Evolutionary conservation across 2,888 invertebrate species (phyloP).

Genomic region (Biston stratarius): DNA sequence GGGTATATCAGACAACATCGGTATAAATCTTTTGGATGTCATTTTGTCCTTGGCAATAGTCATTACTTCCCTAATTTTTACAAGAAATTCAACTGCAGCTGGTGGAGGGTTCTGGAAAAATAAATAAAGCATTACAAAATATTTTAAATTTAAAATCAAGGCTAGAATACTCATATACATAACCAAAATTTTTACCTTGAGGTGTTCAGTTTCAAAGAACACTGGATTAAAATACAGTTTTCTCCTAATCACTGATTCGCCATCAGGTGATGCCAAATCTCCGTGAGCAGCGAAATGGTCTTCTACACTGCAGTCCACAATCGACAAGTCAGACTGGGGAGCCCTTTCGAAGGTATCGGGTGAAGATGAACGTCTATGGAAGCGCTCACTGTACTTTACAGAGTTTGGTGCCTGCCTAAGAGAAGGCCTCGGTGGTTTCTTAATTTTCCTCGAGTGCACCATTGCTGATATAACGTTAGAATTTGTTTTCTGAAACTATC

Average conservation of each 20-base stretch:
- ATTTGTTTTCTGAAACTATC: slow-evolving; percentile 74
- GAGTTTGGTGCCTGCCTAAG: slow-evolving; percentile 63
- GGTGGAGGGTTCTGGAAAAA: slow-evolving; percentile 92
- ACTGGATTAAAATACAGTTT: slow-evolving; percentile 96
- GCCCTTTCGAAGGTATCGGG: slow-evolving; percentile 78
- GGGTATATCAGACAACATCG: slow-evolving; percentile 91
- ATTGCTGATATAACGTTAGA: slow-evolving; percentile 76
- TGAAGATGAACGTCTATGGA: slow-evolving; percentile 74
- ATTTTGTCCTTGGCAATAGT: slow-evolving; percentile 95
- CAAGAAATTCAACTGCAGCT: slow-evolving; percentile 95
- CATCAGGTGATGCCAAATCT: slow-evolving; percentile 68
- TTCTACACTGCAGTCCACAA: slow-evolving; percentile 75
- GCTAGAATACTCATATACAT: not conserved
- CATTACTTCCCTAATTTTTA: slow-evolving; percentile 96
- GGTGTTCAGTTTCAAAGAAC: slow-evolving; percentile 94
- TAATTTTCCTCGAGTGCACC: slow-evolving; percentile 72
- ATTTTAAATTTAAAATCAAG: not conserved
- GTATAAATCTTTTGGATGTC: slow-evolving; percentile 92
- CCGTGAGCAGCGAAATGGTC: slow-evolving; percentile 56
- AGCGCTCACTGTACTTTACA: slow-evolving; percentile 65
- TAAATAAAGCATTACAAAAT: too few relatives aligned
- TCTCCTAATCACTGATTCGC: slow-evolving; percentile 85
- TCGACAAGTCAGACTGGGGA: slow-evolving; percentile 81
- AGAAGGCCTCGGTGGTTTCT: slow-evolving; percentile 70
- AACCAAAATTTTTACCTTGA: slow-evolving; percentile 87